phyloP scores from a whole-genome alignment of 35 echinoderm and acorn worm genomes.

The Apostichopus parvimensis region DNA sequence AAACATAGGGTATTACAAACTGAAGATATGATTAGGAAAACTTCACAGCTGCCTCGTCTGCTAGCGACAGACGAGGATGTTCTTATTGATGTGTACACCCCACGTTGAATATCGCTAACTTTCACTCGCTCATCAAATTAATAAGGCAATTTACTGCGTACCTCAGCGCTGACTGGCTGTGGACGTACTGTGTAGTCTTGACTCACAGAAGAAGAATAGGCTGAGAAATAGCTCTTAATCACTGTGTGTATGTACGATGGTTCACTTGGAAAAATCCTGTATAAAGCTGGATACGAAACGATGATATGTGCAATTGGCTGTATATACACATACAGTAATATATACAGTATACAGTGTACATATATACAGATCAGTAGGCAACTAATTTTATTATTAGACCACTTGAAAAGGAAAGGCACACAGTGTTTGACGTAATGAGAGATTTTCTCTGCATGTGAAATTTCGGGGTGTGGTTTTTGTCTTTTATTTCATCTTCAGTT shows the following conservation, averaged over 20 bases:
- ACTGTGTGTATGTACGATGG: neutral
- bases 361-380: no score
- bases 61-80: neutral
- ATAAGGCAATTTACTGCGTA: conserved; percentile 13
- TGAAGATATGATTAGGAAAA: conserved; percentile 14
- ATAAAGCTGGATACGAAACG: no score
- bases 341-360: no score
- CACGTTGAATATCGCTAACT: conserved; percentile 8
- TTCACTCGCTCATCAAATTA: neutral
- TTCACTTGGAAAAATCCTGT: no score
- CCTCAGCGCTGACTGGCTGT: neutral
- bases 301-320: no score
- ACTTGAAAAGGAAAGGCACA: no score
- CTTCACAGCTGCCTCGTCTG: conserved; percentile 13
- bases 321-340: no score
- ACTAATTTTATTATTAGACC: no score
- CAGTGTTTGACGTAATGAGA: no score
- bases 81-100: conserved; percentile 17
- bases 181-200: neutral
- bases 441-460: no score
- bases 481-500: no score
- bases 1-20: conserved; percentile 3
- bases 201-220: neutral
- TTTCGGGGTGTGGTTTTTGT: no score
- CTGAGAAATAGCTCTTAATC: neutral